A percentile compares a stretch with the other conserved stretches of the same genome.
These are phyloP conservation scores for Enteromius treurensis DNA, from an alignment of 2,797 vertebrate genomes.

Conservation along the genomic window DNA sequence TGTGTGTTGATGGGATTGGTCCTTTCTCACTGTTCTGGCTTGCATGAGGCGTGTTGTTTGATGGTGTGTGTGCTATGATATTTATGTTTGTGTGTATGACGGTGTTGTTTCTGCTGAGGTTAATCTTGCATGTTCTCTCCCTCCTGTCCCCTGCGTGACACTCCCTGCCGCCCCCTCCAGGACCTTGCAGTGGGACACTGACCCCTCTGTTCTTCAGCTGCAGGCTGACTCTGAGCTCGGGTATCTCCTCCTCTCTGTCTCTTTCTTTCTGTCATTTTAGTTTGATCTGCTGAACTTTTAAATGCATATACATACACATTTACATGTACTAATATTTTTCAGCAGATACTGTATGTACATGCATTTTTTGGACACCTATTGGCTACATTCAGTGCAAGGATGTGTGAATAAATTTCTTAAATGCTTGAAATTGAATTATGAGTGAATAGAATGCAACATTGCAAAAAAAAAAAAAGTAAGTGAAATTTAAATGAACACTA, in stretches of 20 bases:
- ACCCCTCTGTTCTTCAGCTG: conserved; percentile 98
- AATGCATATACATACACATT: not conserved
- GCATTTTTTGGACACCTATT: conserved; percentile 3
- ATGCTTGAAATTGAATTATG: not conserved
- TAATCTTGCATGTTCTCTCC: conserved; percentile 82
- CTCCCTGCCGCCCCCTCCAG: conserved; percentile 82
- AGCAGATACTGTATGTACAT: not conserved
- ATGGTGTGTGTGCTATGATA: not conserved
- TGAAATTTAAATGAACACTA: not conserved
- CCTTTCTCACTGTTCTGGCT: conserved; percentile 23
- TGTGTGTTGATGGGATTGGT: conserved; percentile 15
- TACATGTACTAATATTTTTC: not conserved
- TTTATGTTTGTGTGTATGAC: conserved; percentile 39
- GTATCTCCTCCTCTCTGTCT: conserved; percentile 80
- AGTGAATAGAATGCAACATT: not conserved
- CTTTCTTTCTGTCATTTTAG: conserved; percentile 31
- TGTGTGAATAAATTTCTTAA: not conserved
- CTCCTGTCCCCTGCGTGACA: conserved; percentile 74
- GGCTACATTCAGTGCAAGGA: not conserved
- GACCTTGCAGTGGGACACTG: conserved; percentile 99
- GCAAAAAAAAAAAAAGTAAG: not conserved
- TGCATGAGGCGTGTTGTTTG: conserved; percentile 21
- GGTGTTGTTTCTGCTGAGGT: conserved; percentile 43
- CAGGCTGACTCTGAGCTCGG: conserved; percentile 97
- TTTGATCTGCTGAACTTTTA: not conserved